Conservation (phyloP, 2,113 vertebrate genomes). For the Bolborhynchus lineola region DNA sequence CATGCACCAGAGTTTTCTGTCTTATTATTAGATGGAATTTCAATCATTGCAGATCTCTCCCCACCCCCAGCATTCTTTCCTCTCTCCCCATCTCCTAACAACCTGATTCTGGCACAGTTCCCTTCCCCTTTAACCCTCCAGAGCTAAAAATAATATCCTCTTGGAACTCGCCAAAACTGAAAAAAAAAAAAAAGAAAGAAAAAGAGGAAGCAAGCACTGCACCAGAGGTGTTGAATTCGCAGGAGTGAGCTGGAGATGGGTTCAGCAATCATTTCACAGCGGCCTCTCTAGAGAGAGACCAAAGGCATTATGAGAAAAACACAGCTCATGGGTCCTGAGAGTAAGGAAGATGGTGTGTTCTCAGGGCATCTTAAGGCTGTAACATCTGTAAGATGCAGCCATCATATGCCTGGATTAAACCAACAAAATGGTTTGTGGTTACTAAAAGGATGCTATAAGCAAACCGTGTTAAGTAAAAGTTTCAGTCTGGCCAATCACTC, state of each 20-base stretch:
- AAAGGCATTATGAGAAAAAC: background rate
- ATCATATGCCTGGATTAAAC: background rate
- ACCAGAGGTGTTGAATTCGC: conserved; percentile 75
- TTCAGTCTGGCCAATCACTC: background rate
- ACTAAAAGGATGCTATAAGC: background rate
- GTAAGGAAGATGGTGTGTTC: background rate
- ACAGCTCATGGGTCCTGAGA: background rate
- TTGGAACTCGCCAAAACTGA: conserved; percentile 52
- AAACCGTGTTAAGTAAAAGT: background rate
- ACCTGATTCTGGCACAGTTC: conserved; percentile 73
- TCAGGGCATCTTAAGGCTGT: background rate
- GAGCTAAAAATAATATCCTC: conserved; percentile 77
- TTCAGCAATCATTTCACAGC: conserved; percentile 60
- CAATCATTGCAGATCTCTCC: conserved; percentile 43
- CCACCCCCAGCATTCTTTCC: conserved; percentile 46
- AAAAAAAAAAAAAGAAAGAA: background rate
- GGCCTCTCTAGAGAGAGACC: conserved; percentile 46
- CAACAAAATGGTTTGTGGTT: background rate
- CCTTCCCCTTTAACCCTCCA: conserved; percentile 71
- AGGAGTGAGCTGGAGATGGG: conserved; percentile 58
- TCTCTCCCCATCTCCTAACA: conserved; percentile 62
- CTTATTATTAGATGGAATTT: conserved; percentile 63
- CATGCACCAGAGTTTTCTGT: background rate
- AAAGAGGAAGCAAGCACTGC: background rate
- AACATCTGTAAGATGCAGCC: background rate